Evolutionary conservation across 2,113 vertebrate species (phyloP).

Genomic region (Suncus etruscus): DNA sequence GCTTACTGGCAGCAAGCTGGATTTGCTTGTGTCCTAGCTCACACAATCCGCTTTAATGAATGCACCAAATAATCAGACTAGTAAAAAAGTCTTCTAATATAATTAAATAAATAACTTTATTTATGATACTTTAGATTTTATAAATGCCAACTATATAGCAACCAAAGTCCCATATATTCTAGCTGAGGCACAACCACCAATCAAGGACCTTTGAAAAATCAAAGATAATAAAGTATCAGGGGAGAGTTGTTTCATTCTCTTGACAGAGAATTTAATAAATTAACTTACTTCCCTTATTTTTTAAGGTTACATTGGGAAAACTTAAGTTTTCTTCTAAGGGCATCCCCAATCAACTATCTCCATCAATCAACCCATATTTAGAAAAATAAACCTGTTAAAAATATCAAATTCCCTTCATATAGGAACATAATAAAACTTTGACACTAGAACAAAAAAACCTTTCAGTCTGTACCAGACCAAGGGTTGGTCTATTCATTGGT

Average conservation of each 20-base stretch:
- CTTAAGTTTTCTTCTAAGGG: constrained; percentile 76
- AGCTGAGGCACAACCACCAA: constrained; percentile 82
- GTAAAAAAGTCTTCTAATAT: constrained; percentile 83
- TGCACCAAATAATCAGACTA: constrained; percentile 82
- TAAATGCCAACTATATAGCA: constrained; percentile 84
- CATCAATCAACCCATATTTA: constrained; percentile 77
- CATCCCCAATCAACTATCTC: constrained; percentile 69
- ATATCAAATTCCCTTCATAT: constrained; percentile 78
- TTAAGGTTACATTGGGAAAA: constrained; percentile 75
- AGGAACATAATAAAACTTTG: constrained; percentile 52
- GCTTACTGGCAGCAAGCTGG: constrained; percentile 75
- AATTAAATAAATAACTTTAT: constrained; percentile 90
- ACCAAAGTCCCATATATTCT: constrained; percentile 82
- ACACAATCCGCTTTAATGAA: constrained; percentile 80
- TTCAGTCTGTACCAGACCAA: constrained; percentile 53
- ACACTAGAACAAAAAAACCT: constrained; percentile 64
- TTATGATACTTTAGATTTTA: constrained; percentile 84
- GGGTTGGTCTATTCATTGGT: constrained; percentile 51
- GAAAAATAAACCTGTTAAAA: constrained; percentile 79
- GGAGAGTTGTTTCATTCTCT: constrained; percentile 76
- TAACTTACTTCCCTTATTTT: constrained; percentile 77
- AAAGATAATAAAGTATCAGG: constrained; percentile 77
- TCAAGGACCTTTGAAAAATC: constrained; percentile 81
- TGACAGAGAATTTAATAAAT: constrained; percentile 74
- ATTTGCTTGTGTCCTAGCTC: constrained; percentile 72